These are phyloP conservation scores for Drosophila monieri DNA, from an alignment of 2,888 invertebrate species.

Conservation along the genomic window DNA sequence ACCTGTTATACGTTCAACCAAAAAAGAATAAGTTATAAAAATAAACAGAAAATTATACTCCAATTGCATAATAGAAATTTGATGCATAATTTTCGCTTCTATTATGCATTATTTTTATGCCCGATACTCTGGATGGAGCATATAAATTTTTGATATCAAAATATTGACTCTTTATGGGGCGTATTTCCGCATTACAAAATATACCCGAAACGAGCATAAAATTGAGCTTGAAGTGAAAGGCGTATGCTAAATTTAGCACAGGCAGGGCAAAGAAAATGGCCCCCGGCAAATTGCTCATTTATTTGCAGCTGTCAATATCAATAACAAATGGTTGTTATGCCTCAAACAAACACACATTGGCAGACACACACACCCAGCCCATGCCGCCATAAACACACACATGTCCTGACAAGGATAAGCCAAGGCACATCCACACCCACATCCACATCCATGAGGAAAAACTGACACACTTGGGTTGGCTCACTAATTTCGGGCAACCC, in stretches of 20 bases:
- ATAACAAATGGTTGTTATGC: conserved; percentile 80
- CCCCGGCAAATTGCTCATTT: conserved; percentile 75
- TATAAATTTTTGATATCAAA: conserved; percentile 25
- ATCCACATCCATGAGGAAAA: background rate
- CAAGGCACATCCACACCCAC: background rate
- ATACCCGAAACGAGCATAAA: conserved; percentile 26
- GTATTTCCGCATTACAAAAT: conserved; percentile 24
- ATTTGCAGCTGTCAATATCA: conserved; percentile 80
- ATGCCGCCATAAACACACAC: background rate
- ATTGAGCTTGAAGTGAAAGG: conserved; percentile 20
- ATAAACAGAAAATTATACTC: conserved; percentile 3
- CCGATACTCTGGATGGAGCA: background rate
- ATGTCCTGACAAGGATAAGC: conserved; percentile 32
- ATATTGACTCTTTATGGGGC: conserved; percentile 36
- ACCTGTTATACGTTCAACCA: background rate
- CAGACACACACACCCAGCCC: background rate
- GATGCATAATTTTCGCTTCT: background rate
- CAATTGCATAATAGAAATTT: conserved; percentile 1
- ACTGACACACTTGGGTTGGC: conserved; percentile 22
- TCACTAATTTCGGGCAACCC: conserved; percentile 47
- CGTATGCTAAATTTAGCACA: conserved; percentile 45
- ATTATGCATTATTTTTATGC: background rate
- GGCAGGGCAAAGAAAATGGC: conserved; percentile 34
- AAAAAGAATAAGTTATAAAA: background rate
- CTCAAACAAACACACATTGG: conserved; percentile 51